Conservation (phyloP, 2,888 invertebrate species). For the Ferrisia virgata region DNA sequence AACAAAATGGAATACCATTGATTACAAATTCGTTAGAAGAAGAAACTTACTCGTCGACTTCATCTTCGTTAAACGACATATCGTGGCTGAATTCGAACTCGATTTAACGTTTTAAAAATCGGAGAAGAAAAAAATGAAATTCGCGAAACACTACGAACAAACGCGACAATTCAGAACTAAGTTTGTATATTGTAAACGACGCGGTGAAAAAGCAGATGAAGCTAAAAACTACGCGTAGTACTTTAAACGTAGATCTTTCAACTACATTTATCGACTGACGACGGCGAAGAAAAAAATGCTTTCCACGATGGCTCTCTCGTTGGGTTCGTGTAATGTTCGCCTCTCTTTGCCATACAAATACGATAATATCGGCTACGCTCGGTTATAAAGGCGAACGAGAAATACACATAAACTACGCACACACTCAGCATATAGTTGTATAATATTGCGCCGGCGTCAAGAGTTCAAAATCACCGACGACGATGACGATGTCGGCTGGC, state of each 20-base stretch:
- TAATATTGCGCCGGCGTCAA: neutral
- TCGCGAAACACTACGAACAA: neutral
- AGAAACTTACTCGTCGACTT: constrained; percentile 35
- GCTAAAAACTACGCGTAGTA: neutral
- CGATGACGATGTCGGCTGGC: too few species aligned
- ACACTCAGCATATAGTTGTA: neutral
- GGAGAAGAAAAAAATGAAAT: too few species aligned
- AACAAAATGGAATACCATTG: too few species aligned
- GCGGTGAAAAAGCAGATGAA: constrained; percentile 40
- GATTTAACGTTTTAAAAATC: too few species aligned
- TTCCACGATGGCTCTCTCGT: neutral
- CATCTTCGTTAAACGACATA: constrained; percentile 31
- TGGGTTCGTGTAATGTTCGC: neutral
- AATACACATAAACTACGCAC: too few species aligned
- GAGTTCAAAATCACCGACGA: too few species aligned
- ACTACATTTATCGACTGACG: constrained; percentile 23
- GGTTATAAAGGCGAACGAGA: neutral
- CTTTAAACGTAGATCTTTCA: neutral
- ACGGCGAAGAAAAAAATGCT: neutral
- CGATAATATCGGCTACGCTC: neutral
- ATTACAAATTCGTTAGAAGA: too few species aligned
- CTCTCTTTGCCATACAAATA: too few species aligned
- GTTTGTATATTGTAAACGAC: neutral
- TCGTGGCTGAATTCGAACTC: neutral
- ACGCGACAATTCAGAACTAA: neutral